Base-by-base conservation (phyloP, 2,888 invertebrate genomes). In the Drosophila heteroneura region DNA sequence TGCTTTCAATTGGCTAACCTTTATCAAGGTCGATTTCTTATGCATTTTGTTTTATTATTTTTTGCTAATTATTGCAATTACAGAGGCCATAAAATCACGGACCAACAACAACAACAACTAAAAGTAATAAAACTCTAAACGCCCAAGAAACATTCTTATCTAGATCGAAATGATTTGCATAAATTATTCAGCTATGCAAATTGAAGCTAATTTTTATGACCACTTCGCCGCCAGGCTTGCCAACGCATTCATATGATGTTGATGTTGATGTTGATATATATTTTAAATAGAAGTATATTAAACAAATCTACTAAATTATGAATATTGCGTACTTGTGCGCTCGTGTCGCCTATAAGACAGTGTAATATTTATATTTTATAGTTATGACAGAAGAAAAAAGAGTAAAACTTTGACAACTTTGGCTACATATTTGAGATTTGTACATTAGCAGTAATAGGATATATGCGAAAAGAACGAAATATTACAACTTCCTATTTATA, bases 121-220 rank as follows among this genome's bases (percentile, higher is more conserved):
- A 41, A 78, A 61, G 26, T 30, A 22, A 57, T 41, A 30, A n/a
- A 54, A 22, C 30, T 22, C 16, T 44, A 74, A 72, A 70, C 74
- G 70, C 81, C 71, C 80, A 82, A 83, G 82, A 67, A 63, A 77
- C 67, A 71, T 72, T 85, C 76, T 82, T 81, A 85, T 89, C 85
- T 72, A 70, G 90, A 89, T 85, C 83, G 12, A 67, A 70, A 52
- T 61, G 69, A 82, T 85, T 90, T 90, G 85, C 85, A 90, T 85
- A 90, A 87, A 89, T 75, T 88, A 79, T 83, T 62, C 85, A 82
- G 79, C 90, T 85, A 90, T 90, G 85, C 83, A 90, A 85, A 85
- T 85, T 70, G 81, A 74, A 70, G 69, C 85, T 88, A 85, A 85
- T 90, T 85, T 90, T 78, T 90, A 85, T 85, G 81, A 76, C 63